phyloP scores from a whole-genome alignment of 2,797 vertebrate genomes.

The Trematomus bernacchii region DNA sequence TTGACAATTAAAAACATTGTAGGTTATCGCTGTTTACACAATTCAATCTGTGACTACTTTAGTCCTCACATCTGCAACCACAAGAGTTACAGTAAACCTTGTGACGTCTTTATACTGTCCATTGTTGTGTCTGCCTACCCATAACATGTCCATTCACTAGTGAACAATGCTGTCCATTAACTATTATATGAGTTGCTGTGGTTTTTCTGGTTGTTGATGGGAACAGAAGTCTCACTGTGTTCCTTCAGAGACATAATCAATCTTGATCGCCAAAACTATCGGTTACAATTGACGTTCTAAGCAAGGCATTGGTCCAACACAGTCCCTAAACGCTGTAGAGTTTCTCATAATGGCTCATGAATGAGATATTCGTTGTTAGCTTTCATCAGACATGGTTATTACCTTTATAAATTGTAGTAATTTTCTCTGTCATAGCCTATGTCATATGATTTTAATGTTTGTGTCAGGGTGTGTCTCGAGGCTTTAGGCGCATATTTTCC shows the following conservation, averaged over 20 bases:
- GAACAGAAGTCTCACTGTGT: constrained; percentile 65
- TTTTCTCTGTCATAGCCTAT: constrained; percentile 50
- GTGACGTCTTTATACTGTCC: constrained; percentile 42
- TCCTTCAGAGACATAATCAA: constrained; percentile 54
- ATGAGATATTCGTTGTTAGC: constrained; percentile 57
- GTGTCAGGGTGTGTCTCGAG: constrained; percentile 53
- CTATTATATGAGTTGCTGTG: constrained; percentile 59
- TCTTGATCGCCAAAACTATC: constrained; percentile 49
- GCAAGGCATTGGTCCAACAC: constrained; percentile 38
- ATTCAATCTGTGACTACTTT: constrained; percentile 24
- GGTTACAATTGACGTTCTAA: constrained; percentile 20
- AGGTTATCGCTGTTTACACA: constrained; percentile 13
- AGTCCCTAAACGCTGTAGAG: constrained; percentile 38
- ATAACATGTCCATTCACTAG: constrained; percentile 66
- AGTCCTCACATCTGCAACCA: constrained; percentile 27
- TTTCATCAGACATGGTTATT: constrained; percentile 58
- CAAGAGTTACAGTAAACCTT: constrained; percentile 53
- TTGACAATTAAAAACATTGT: constrained; percentile 4
- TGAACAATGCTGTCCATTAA: constrained; percentile 71
- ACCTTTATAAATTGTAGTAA: constrained; percentile 60
- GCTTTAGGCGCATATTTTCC: constrained; percentile 54
- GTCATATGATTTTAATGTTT: constrained; percentile 66
- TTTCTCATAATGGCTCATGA: constrained; percentile 51
- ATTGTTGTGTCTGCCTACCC: constrained; percentile 67
- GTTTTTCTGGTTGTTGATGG: constrained; percentile 68